Conservation (phyloP, 30 jellyfish, hydroid and myxozoan genomes). For the Nemopilema nomurai region DNA sequence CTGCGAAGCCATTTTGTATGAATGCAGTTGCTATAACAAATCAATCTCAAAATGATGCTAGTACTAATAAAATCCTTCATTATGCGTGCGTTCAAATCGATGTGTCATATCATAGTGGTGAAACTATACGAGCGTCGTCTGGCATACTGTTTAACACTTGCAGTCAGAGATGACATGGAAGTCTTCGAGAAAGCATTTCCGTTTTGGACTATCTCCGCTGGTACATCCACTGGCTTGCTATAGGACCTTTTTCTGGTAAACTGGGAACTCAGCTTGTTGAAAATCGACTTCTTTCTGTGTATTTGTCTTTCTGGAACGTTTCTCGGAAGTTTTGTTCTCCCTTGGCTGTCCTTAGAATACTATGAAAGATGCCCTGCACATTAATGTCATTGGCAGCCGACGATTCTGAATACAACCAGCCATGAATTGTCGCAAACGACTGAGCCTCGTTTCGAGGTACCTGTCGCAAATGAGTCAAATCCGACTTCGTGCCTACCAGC, state of each 20-base stretch:
- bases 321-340: slow-evolving; percentile 22
- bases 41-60: too few species aligned
- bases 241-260: slow-evolving; percentile 39
- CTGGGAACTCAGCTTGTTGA: slow-evolving; percentile 46
- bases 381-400: slow-evolving; percentile 63
- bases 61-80: too few species aligned
- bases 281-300: slow-evolving; percentile 28
- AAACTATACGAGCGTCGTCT: slow-evolving; percentile 51
- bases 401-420: slow-evolving; percentile 72
- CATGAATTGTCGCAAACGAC: slow-evolving; percentile 36
- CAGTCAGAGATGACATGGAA: not conserved
- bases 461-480: slow-evolving; percentile 59
- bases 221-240: slow-evolving; percentile 28
- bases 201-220: slow-evolving; percentile 15
- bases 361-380: slow-evolving; percentile 56
- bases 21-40: too few species aligned
- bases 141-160: slow-evolving; percentile 3
- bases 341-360: slow-evolving; percentile 27
- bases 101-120: slow-evolving; percentile 39
- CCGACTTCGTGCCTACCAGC: slow-evolving; percentile 73
- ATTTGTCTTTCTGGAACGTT: slow-evolving; percentile 19
- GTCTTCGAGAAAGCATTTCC: not conserved
- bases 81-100: too few species aligned
- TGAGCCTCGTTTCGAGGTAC: slow-evolving; percentile 59
- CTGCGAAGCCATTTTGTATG: too few species aligned